Evolutionary conservation across 2,888 invertebrate species (phyloP).

Genomic region (Malthinus seriepunctatus): DNA sequence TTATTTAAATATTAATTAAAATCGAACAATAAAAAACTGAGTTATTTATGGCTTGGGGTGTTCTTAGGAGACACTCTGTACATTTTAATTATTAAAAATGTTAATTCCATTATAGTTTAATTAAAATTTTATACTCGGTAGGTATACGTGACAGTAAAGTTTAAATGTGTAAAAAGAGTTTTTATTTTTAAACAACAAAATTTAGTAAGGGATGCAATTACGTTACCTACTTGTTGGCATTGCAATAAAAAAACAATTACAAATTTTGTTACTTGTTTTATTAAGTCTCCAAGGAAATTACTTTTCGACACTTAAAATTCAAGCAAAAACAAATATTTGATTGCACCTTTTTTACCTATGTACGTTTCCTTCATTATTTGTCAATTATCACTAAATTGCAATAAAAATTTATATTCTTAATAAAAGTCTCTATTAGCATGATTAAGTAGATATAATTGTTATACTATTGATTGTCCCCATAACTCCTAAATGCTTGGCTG

Average conservation of each 20-base stretch:
- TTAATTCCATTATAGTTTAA: not conserved
- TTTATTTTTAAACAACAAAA: not conserved
- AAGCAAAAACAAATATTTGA: conserved; percentile 18
- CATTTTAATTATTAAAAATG: conserved; percentile 1
- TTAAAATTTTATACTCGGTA: conserved; percentile 1
- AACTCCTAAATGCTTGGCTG: too few relatives aligned
- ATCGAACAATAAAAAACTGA: too few relatives aligned
- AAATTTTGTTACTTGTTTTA: conserved; percentile 28
- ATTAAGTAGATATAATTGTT: too few relatives aligned
- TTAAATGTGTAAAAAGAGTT: not conserved
- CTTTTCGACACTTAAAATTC: conserved; percentile 13
- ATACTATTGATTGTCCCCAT: too few relatives aligned
- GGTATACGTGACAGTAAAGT: not conserved
- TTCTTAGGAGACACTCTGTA: too few relatives aligned
- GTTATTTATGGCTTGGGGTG: too few relatives aligned
- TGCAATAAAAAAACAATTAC: conserved; percentile 29
- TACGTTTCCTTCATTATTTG: not conserved
- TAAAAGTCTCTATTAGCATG: too few relatives aligned
- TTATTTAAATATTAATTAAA: too few relatives aligned
- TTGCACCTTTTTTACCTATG: conserved; percentile 7
- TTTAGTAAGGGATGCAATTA: conserved; percentile 4
- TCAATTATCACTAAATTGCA: too few relatives aligned
- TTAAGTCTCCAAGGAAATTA: conserved; percentile 27
- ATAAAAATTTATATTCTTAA: too few relatives aligned
- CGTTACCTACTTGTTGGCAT: conserved; percentile 17